A percentile compares a stretch with the other conserved stretches of the same genome.
These are phyloP conservation scores for Temnothorax longispinosus DNA, from an alignment of 1,140 invertebrate species.

Conservation along the genomic window DNA sequence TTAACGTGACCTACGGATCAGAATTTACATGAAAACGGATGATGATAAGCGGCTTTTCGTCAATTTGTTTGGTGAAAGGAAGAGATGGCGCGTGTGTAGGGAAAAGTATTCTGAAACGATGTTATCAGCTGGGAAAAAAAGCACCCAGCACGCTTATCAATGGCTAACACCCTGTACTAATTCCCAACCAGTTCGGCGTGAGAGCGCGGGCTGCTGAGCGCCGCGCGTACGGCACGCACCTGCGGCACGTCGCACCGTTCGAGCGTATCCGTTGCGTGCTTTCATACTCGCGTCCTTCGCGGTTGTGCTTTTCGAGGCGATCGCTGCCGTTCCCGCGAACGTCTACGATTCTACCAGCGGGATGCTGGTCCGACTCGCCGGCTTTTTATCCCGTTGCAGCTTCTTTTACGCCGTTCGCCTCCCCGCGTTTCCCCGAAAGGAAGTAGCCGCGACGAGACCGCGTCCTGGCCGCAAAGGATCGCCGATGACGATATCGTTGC, in stretches of 20 bases:
- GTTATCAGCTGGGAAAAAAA: neutral
- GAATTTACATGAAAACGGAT: neutral
- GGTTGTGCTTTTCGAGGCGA: conserved; percentile 30
- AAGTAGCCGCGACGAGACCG: conserved; percentile 71
- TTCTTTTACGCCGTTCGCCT: neutral
- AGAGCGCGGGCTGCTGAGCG: neutral
- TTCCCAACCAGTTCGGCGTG: conserved; percentile 1
- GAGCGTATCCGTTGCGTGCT: conserved; percentile 12
- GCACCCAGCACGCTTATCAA: neutral
- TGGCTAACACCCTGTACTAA: neutral
- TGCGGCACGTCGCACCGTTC: conserved; percentile 1
- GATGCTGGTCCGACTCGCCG: neutral
- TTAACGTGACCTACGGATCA: neutral
- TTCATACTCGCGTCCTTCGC: conserved; percentile 41
- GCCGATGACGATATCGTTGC: conserved; percentile 70
- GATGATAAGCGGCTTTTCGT: neutral
- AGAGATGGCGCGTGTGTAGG: neutral
- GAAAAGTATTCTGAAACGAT: neutral
- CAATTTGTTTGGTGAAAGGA: neutral
- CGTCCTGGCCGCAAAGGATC: conserved; percentile 37
- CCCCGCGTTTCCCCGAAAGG: neutral
- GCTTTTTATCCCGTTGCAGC: conserved; percentile 21
- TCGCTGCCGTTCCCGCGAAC: neutral
- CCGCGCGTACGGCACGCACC: neutral
- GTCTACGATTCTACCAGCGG: conserved; percentile 10